These are phyloP conservation scores for Noturus placidus DNA, from an alignment of 2,113 vertebrate species.

Conservation along the genomic window DNA sequence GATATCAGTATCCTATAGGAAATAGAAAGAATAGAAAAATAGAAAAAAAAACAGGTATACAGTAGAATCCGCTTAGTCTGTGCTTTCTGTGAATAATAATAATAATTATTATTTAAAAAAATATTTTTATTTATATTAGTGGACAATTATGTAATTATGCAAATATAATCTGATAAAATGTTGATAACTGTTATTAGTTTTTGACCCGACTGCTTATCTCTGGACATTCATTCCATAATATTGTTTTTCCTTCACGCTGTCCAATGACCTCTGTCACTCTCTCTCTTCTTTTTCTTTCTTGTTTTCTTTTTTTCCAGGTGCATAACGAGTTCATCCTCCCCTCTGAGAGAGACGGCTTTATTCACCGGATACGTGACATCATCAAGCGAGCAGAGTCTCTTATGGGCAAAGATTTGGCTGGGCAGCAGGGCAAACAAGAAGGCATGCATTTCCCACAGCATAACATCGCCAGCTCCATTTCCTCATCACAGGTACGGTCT, in stretches of 20 bases:
- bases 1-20: not conserved
- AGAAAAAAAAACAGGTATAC: not conserved
- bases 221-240: not conserved
- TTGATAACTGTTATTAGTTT: not conserved
- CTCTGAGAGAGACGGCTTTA: slow-evolving; percentile 86
- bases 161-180: not conserved
- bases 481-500: slow-evolving; percentile 70
- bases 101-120: not conserved
- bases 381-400: slow-evolving; percentile 90
- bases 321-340: slow-evolving; percentile 95
- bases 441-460: slow-evolving; percentile 55
- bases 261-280: not conserved
- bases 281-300: not conserved
- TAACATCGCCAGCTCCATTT: slow-evolving; percentile 58
- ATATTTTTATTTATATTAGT: not conserved
- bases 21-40: not conserved
- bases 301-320: slow-evolving; percentile 70
- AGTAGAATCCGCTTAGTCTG: not conserved
- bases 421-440: slow-evolving; percentile 56
- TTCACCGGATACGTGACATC: slow-evolving; percentile 89
- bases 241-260: not conserved
- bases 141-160: not conserved
- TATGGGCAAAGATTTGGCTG: slow-evolving; percentile 76
- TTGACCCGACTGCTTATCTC: not conserved
- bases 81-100: not conserved